These are phyloP conservation scores for Malaclemys terrapin DNA, from an alignment of 2,113 vertebrate species.

Conservation along the genomic window DNA sequence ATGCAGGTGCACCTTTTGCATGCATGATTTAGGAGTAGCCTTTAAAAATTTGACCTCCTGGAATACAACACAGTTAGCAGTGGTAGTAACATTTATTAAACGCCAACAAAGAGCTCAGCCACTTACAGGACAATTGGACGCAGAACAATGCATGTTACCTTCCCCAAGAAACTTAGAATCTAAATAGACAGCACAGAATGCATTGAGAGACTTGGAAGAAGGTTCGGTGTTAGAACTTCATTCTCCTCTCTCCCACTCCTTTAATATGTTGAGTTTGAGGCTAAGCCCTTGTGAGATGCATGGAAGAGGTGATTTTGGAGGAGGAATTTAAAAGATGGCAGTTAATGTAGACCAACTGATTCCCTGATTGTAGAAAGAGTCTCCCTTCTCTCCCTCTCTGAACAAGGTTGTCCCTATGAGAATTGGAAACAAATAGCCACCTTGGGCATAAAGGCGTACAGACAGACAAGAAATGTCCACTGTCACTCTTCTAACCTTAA, in stretches of 20 bases:
- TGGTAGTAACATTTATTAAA: not conserved
- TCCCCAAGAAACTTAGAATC: not conserved
- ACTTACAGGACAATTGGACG: not conserved
- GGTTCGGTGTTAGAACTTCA: not conserved
- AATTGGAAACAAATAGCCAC: not conserved
- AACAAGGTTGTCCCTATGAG: not conserved
- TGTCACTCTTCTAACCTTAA: not conserved
- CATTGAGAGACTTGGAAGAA: not conserved
- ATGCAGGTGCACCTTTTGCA: not conserved
- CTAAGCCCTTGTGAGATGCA: fast-evolving
- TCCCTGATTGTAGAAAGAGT: not conserved
- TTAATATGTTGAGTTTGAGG: slow-evolving; percentile 11
- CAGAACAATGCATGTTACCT: not conserved
- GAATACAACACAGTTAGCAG: not conserved
- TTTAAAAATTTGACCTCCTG: not conserved
- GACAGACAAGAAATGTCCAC: slow-evolving; percentile 13
- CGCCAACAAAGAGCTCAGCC: not conserved
- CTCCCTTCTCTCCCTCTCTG: not conserved
- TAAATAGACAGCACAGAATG: not conserved
- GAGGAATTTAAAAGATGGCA: not conserved
- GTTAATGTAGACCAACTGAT: slow-evolving; percentile 22
- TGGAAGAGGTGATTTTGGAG: not conserved
- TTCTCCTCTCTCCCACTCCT: slow-evolving; percentile 15
- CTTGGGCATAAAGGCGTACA: not conserved
- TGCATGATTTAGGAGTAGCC: not conserved